Evolutionary conservation across 2,888 invertebrate genomes (phyloP), one percentile per base, ranked within the genome.

Genomic region (Drosophila trichaetosa): DNA sequence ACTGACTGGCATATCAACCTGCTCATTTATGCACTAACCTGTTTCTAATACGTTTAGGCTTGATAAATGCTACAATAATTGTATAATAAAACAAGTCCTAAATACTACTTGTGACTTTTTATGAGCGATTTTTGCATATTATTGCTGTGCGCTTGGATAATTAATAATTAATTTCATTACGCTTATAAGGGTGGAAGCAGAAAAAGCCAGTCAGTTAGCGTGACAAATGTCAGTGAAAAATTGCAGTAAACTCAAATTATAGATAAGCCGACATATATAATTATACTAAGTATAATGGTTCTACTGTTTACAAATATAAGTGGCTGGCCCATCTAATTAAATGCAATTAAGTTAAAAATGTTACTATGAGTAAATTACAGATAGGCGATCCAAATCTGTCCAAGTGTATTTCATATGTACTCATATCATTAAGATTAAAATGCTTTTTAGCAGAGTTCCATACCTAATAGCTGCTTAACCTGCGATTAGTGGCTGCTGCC

Each of bases 121-220:
- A 27, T 7, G 31, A 16, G 27, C 13, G 16, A 24, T 21, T 1
- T 16, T 18, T 29, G 27, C 6, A 40, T 27, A 16, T 24, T 33
- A 49, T 31, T 21, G 11, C 2, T n/a, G 1, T 68, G 72, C 77
- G 73, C 73, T 88, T 56, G 16, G 61, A 61, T 86, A 83, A 83
- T 86, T 75, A 83, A 80, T 68, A 49, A 73, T 53, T 54, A 70
- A 59, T 64, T 88, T 70, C 63, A 77, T 70, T 73, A 67, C 42
- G 51, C 69, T 75, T 62, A 82, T 72, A 76, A 54, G 33, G 36
- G 10, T 24, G 24, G 29, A 6, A 27, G 1, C 24, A 13, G 11
- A 54, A 38, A 18, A 16, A 49, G 40, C 51, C n/a, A 58, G 34
- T 48, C 54, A 70, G 61, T 52, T 54, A 72, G 74, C 74, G 69